phyloP scores from a whole-genome alignment of 1,140 invertebrate genomes.

The Drosophila subobscura region DNA sequence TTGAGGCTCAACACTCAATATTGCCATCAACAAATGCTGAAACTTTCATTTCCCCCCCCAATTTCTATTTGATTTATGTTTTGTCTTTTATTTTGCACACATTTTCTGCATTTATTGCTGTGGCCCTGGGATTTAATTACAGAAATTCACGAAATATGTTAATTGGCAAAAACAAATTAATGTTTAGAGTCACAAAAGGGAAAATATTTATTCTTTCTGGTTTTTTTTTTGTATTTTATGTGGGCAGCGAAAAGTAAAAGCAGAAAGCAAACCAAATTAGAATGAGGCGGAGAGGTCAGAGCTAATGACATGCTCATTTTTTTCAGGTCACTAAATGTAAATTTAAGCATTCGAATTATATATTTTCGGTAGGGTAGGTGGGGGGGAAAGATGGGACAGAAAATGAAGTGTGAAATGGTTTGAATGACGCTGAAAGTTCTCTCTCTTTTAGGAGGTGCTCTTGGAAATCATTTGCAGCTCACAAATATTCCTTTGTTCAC shows the following conservation, averaged over 20 bases:
- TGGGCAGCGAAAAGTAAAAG: conserved; percentile 40
- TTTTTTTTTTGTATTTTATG: conserved; percentile 2
- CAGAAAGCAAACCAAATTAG: conserved; percentile 10
- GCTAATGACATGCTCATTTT: neutral
- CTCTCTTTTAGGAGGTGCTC: neutral
- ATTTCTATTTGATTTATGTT: conserved; percentile 27
- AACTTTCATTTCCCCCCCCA: conserved; percentile 54
- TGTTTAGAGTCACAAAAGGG: conserved; percentile 15
- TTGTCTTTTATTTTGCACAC: conserved; percentile 13
- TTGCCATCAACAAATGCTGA: neutral
- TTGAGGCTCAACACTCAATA: neutral
- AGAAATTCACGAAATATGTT: conserved; percentile 41
- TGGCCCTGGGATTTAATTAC: conserved; percentile 42
- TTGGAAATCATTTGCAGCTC: neutral
- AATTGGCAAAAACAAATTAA: conserved; percentile 19
- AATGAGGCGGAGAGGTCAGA: conserved; percentile 1
- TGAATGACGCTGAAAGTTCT: too few relatives aligned
- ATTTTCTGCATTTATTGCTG: conserved; percentile 37
- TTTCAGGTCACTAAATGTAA: neutral
- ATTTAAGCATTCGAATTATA: too few relatives aligned
- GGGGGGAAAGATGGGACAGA: too few relatives aligned
- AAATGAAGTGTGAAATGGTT: too few relatives aligned
- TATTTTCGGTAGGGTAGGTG: too few relatives aligned
- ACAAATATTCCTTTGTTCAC: neutral
- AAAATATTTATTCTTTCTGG: conserved; percentile 11